A percentile compares a stretch with the other conserved stretches of the same genome.
phyloP scores from a whole-genome alignment of 2,888 invertebrate genomes.

The Antitype chi region DNA sequence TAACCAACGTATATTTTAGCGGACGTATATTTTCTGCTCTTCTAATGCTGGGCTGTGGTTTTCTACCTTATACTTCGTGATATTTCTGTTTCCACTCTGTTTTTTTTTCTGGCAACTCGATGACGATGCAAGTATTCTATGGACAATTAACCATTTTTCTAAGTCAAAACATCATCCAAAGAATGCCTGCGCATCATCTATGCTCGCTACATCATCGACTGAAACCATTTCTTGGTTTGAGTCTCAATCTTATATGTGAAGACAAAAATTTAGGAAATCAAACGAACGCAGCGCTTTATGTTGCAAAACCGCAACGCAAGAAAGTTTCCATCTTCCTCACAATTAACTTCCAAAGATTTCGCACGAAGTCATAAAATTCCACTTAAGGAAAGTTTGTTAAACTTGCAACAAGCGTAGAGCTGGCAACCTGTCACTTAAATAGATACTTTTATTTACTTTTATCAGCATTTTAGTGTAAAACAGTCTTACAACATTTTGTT shows the following conservation, averaged over 20 bases:
- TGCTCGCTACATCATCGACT: neutral
- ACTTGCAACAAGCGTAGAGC: conserved; percentile 5
- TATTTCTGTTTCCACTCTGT: too few relatives aligned
- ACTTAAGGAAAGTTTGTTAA: conserved; percentile 20
- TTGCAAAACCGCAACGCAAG: neutral
- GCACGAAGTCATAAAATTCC: conserved; percentile 24
- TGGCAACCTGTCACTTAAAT: neutral
- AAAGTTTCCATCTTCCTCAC: neutral
- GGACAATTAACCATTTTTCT: neutral
- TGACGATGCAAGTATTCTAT: neutral
- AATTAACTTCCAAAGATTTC: conserved; percentile 20
- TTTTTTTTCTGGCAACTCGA: too few relatives aligned
- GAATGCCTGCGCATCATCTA: neutral
- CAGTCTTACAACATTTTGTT: neutral
- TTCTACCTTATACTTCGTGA: neutral
- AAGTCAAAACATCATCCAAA: neutral
- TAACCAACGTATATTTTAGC: too few relatives aligned
- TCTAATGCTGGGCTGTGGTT: too few relatives aligned
- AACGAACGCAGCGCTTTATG: neutral
- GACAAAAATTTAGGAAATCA: neutral
- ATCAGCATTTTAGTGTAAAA: neutral
- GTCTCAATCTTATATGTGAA: neutral
- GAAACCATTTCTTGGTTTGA: neutral
- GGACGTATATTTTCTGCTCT: too few relatives aligned
- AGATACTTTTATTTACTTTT: neutral